These are phyloP conservation scores for Camelus dromedarius DNA, from an alignment of 2,113 vertebrate genomes.

Conservation along the genomic window DNA sequence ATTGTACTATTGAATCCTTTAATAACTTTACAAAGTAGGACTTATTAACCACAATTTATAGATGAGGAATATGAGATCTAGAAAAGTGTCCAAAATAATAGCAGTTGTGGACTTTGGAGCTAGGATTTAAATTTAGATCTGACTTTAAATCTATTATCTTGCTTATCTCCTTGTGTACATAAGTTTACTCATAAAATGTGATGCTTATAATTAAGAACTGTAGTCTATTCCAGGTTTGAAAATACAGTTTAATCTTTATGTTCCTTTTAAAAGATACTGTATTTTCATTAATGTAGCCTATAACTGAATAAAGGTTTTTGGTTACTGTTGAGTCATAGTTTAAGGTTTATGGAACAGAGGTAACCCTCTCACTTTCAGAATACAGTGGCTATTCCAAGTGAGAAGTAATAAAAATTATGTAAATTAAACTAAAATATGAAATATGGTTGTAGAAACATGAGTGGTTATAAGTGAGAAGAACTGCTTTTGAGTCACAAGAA, in stretches of 20 bases:
- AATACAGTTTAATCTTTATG: conserved; percentile 44
- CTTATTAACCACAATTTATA: background rate
- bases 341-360: conserved; percentile 9
- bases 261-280: background rate
- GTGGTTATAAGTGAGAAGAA: conserved; percentile 3
- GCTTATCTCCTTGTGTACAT: background rate
- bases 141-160: background rate
- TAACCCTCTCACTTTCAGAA: background rate
- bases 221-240: conserved; percentile 25
- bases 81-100: conserved; percentile 17
- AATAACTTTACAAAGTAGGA: background rate
- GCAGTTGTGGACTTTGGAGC: background rate
- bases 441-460: background rate
- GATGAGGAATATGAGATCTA: background rate
- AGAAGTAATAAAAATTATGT: background rate
- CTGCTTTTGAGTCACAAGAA: background rate
- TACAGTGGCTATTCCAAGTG: background rate
- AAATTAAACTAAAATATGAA: conserved; percentile 5
- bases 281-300: conserved; percentile 5
- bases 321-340: background rate
- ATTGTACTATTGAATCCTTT: background rate
- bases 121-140: conserved; percentile 24
- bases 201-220: background rate
- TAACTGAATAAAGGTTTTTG: conserved; percentile 19
- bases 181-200: conserved; percentile 23